These are phyloP conservation scores for Carassius carassius DNA, from an alignment of 2,113 vertebrate species.

Conservation along the genomic window DNA sequence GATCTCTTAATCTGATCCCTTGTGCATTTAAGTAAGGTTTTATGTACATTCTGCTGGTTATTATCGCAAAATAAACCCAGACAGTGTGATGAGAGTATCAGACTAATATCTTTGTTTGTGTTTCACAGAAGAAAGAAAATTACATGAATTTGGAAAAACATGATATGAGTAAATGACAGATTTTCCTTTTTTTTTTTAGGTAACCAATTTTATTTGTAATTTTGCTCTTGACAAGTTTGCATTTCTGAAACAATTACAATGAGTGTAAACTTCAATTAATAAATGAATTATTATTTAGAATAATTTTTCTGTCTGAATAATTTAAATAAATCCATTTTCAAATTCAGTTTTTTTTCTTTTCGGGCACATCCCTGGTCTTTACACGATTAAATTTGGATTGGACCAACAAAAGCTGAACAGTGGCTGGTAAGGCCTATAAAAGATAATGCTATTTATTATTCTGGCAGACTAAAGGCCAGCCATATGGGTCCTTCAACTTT, in stretches of 20 bases:
- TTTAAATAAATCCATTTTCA: neutral
- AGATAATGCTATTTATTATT: constrained; percentile 43
- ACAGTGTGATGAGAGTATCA: neutral
- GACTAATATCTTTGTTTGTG: neutral
- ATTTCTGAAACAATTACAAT: too few species aligned
- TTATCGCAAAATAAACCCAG: neutral
- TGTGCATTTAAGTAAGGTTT: neutral
- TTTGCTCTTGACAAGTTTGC: neutral
- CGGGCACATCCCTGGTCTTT: neutral
- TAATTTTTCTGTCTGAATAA: too few species aligned
- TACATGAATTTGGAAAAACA: neutral
- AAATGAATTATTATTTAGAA: too few species aligned
- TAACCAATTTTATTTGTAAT: neutral
- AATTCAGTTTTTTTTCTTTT: neutral
- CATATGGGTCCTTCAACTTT: constrained; percentile 36
- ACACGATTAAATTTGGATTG: constrained; percentile 30
- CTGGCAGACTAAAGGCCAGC: constrained; percentile 41
- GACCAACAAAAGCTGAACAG: constrained; percentile 23
- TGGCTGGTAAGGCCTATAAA: constrained; percentile 23
- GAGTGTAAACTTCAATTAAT: too few species aligned
- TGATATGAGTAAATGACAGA: neutral
- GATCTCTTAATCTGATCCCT: too few species aligned
- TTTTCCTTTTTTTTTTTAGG: neutral
- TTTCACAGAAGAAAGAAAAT: neutral
- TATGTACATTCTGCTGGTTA: neutral